Evolutionary conservation across 2,888 invertebrate species (phyloP).

Genomic region (Pyrrhosoma nymphula): DNA sequence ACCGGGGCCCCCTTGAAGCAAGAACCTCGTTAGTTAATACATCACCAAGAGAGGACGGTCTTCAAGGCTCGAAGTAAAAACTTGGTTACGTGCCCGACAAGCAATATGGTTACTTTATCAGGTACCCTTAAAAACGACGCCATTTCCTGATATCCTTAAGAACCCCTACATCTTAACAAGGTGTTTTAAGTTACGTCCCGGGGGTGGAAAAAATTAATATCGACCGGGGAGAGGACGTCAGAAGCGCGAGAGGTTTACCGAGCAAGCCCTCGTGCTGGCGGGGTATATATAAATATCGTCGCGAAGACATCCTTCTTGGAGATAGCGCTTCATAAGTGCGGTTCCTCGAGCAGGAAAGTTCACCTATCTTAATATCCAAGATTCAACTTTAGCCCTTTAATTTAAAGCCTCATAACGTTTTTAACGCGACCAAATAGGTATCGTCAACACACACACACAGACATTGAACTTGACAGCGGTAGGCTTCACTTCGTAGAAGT

Average conservation of each 20-base stretch:
- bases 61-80: neutral
- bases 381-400: too few species aligned
- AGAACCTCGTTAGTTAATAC: neutral
- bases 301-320: neutral
- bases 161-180: neutral
- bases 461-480: too few species aligned
- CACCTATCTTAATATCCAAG: too few species aligned
- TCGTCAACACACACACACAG: too few species aligned
- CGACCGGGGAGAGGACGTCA: slow-evolving; percentile 5
- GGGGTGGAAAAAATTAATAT: slow-evolving; percentile 7
- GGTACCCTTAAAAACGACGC: neutral
- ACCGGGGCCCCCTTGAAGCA: too few species aligned
- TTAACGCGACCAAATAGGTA: too few species aligned
- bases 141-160: slow-evolving; percentile 40
- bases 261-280: neutral
- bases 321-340: neutral
- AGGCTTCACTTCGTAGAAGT: too few species aligned
- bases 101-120: neutral
- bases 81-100: neutral
- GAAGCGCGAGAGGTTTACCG: neutral
- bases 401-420: too few species aligned
- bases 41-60: neutral
- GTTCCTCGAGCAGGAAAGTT: neutral
- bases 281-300: slow-evolving; percentile 35
- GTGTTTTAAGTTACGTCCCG: slow-evolving; percentile 12